These are phyloP conservation scores for Poicephalus meyeri DNA, from an alignment of 2,113 vertebrate genomes.

Conservation along the genomic window DNA sequence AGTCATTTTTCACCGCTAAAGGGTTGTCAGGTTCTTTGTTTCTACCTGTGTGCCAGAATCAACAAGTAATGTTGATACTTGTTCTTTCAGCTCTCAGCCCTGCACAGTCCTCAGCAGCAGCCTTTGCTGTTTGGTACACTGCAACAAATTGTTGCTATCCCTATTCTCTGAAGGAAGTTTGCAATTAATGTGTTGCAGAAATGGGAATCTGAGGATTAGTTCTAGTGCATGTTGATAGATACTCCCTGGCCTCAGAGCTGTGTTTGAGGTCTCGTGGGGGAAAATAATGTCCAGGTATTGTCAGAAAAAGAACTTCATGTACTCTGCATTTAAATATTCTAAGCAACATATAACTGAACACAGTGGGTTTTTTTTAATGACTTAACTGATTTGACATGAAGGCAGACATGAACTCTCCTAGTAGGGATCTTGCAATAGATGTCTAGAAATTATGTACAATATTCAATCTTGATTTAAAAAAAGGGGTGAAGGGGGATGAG, in stretches of 20 bases:
- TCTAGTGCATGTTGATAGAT: not conserved
- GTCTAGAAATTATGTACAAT: not conserved
- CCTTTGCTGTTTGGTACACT: not conserved
- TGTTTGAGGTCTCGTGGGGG: not conserved
- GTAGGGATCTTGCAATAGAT: not conserved
- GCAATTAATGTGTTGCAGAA: not conserved
- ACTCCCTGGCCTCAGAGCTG: not conserved
- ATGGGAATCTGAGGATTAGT: not conserved
- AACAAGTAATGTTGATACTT: slow-evolving; percentile 40
- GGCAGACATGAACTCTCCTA: not conserved
- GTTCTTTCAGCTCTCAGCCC: not conserved
- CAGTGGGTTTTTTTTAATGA: not conserved
- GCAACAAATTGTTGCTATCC: not conserved
- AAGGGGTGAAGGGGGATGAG: too few species aligned
- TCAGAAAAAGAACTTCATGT: not conserved
- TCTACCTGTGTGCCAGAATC: slow-evolving; percentile 49
- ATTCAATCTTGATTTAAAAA: not conserved
- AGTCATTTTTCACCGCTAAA: slow-evolving; percentile 23
- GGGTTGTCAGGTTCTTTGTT: slow-evolving; percentile 34
- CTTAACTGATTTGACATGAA: not conserved
- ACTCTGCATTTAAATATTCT: not conserved
- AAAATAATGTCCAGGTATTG: not conserved
- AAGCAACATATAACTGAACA: not conserved
- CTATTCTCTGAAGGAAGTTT: not conserved
- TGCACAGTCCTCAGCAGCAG: not conserved